A percentile compares a stretch with the other conserved stretches of the same genome.
These are phyloP conservation scores for Apostichopus leukothele DNA, from an alignment of 53 echinoderm and acorn worm genomes.

Conservation along the genomic window DNA sequence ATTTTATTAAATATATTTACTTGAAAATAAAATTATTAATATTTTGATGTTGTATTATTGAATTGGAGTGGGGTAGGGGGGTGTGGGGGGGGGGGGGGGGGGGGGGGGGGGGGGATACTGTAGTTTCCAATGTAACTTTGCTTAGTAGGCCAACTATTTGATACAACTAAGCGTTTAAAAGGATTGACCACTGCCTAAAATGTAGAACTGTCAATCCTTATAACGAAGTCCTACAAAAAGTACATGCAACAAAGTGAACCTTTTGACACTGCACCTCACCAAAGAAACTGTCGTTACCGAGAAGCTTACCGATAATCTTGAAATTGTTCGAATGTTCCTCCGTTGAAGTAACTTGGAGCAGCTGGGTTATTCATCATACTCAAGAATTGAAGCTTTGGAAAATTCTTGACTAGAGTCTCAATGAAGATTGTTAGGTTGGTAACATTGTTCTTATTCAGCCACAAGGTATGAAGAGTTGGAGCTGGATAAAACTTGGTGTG, in stretches of 20 bases:
- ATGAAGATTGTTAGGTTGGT: constrained; percentile 84
- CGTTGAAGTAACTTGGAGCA: constrained; percentile 96
- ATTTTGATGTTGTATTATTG: too few species aligned
- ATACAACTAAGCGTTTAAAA: too few species aligned
- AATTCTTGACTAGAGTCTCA: constrained; percentile 62
- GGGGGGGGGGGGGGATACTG: too few species aligned
- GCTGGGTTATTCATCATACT: constrained; percentile 98
- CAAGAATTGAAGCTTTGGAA: constrained; percentile 74
- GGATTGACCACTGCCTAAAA: too few species aligned
- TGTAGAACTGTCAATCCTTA: not conserved
- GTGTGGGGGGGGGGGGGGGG: too few species aligned
- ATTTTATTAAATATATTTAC: too few species aligned
- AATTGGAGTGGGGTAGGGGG: too few species aligned
- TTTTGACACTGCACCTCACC: not conserved
- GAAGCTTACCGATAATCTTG: constrained; percentile 79
- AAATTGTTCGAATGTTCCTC: constrained; percentile 85
- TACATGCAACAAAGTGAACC: not conserved
- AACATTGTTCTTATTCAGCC: constrained; percentile 89
- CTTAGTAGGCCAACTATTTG: too few species aligned
- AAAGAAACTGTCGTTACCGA: not conserved
- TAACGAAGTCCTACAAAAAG: not conserved
- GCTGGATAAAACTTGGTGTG: constrained; percentile 81
- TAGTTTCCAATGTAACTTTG: too few species aligned
- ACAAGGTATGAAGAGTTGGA: constrained; percentile 68
- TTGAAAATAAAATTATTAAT: too few species aligned